Evolutionary conservation across 1,140 invertebrate genomes (phyloP).

Genomic region (Apis cerana): DNA sequence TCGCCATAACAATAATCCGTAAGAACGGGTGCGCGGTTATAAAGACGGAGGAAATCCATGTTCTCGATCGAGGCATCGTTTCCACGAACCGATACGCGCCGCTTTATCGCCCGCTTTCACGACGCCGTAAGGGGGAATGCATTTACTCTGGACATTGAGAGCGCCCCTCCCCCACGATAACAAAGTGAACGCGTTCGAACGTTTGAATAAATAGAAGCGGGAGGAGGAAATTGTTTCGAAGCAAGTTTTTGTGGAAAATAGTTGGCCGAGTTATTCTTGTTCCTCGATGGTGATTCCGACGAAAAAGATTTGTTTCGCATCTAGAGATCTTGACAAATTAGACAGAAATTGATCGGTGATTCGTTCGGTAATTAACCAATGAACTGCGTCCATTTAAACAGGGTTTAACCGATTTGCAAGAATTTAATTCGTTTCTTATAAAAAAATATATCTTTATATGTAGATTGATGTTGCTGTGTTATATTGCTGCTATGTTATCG

Average conservation of each 20-base stretch:
- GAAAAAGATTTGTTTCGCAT: background rate
- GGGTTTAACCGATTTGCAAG: no score
- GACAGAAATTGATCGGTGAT: no score
- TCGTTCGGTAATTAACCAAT: no score
- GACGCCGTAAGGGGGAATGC: slow-evolving; percentile 59
- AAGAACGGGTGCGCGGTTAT: background rate
- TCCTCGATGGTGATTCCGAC: background rate
- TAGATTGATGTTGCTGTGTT: no score
- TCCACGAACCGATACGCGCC: slow-evolving; percentile 55
- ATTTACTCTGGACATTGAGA: slow-evolving; percentile 18
- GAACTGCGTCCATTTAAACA: no score
- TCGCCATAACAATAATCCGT: slow-evolving; percentile 30
- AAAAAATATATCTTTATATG: no score
- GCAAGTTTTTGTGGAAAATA: background rate
- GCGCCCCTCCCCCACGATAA: background rate
- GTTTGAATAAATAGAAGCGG: slow-evolving; percentile 13
- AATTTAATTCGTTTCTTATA: no score
- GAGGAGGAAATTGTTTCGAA: background rate
- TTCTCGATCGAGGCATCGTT: slow-evolving; percentile 39
- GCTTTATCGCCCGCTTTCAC: slow-evolving; percentile 57
- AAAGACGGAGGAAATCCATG: slow-evolving; percentile 44
- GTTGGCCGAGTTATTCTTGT: background rate
- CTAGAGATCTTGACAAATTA: no score
- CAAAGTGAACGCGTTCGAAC: slow-evolving; percentile 13
- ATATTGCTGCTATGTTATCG: no score